A percentile compares a stretch with the other conserved stretches of the same genome.
These are phyloP conservation scores for Mesoligia furuncula DNA, from an alignment of 2,888 invertebrate species.

Conservation along the genomic window DNA sequence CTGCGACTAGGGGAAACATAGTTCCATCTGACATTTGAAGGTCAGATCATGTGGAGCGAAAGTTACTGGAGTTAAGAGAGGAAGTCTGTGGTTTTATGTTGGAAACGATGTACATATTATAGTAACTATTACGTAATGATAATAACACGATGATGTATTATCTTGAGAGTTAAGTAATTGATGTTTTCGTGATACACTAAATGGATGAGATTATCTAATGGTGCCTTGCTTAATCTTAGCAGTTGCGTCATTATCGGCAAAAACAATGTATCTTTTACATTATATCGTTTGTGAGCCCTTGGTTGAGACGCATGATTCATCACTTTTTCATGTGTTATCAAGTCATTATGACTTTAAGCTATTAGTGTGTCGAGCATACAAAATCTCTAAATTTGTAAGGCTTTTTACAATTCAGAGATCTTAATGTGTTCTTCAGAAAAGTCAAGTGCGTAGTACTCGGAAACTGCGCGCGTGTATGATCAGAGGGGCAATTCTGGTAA, in stretches of 20 bases:
- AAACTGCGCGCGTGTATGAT: too few species aligned
- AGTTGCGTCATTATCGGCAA: constrained; percentile 47
- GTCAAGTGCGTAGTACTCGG: background rate
- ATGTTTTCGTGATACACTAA: constrained; percentile 44
- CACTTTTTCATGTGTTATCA: background rate
- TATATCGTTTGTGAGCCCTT: background rate
- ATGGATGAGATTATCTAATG: constrained; percentile 52
- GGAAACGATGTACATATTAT: background rate
- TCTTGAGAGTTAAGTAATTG: constrained; percentile 52
- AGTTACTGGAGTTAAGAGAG: background rate
- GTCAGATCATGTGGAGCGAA: constrained; percentile 15
- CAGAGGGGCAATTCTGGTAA: too few species aligned
- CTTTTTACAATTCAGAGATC: background rate
- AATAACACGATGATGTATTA: constrained; percentile 38
- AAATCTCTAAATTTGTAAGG: background rate
- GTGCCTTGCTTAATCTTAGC: constrained; percentile 36
- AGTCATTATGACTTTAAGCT: background rate
- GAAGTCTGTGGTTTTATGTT: constrained; percentile 25
- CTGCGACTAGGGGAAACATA: constrained; percentile 22
- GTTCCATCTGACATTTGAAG: constrained; percentile 37
- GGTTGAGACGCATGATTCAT: constrained; percentile 18
- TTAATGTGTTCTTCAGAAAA: background rate
- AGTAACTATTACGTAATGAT: constrained; percentile 11
- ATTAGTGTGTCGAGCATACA: background rate
- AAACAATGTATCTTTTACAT: constrained; percentile 40